A percentile compares a stretch with the other conserved stretches of the same genome.
Conservation (phyloP, 2,888 invertebrate genomes). For the Gari tellinella region DNA sequence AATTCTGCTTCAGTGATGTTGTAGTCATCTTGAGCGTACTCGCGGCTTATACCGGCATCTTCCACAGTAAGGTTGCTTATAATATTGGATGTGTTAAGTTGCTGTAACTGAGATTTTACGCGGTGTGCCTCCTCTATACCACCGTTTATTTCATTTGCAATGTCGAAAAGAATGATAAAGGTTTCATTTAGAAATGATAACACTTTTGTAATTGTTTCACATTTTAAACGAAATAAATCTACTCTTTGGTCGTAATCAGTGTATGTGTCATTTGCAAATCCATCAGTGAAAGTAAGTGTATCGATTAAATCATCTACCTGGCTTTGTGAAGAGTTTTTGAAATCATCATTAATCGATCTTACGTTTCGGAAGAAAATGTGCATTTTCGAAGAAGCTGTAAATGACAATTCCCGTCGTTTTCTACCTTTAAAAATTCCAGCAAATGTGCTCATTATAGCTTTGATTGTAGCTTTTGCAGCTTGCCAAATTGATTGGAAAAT, state of each 20-base stretch:
- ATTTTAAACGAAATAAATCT: constrained; percentile 18
- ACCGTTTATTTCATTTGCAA: constrained; percentile 19
- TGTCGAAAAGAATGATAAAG: constrained; percentile 17
- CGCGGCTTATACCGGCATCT: constrained; percentile 17
- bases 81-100: not conserved
- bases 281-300: constrained; percentile 9
- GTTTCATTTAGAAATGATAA: constrained; percentile 20
- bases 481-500: constrained; percentile 38
- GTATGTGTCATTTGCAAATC: not conserved
- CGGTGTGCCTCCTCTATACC: constrained; percentile 9
- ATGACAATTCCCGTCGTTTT: constrained; percentile 20
- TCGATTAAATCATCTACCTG: constrained; percentile 17
- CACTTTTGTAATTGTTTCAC: constrained; percentile 5
- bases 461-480: constrained; percentile 41
- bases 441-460: constrained; percentile 14
- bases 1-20: constrained; percentile 34
- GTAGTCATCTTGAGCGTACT: constrained; percentile 29
- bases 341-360: constrained; percentile 6
- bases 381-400: constrained; percentile 11
- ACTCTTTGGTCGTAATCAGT: constrained; percentile 27
- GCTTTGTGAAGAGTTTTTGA: not conserved
- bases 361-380: constrained; percentile 16
- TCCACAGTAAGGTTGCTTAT: constrained; percentile 28
- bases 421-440: constrained; percentile 3
- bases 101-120: not conserved